Conservation (phyloP, 2,888 invertebrate genomes). For the Nyleta sp. region DNA sequence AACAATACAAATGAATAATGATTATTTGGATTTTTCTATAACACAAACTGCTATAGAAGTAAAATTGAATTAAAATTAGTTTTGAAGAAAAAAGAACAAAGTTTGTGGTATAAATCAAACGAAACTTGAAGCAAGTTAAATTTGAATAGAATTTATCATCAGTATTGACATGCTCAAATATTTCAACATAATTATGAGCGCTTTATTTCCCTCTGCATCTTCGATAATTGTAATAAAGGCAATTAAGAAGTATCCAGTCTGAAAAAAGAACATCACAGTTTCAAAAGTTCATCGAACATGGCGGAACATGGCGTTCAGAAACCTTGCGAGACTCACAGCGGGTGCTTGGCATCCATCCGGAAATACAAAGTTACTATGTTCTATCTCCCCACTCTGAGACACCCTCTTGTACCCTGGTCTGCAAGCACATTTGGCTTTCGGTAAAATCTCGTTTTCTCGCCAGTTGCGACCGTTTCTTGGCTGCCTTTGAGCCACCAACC, state of each 20-base stretch:
- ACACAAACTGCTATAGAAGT: too few relatives aligned
- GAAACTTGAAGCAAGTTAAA: too few relatives aligned
- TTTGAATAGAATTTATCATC: too few relatives aligned
- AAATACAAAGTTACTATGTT: slow-evolving; percentile 76
- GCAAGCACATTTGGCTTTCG: slow-evolving; percentile 87
- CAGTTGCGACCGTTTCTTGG: slow-evolving; percentile 74
- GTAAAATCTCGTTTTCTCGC: slow-evolving; percentile 70
- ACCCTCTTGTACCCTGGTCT: slow-evolving; percentile 86
- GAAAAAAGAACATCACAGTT: slow-evolving; percentile 41
- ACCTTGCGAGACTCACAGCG: slow-evolving; percentile 86
- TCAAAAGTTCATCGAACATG: slow-evolving; percentile 67
- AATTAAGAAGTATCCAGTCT: not conserved
- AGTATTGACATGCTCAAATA: not conserved
- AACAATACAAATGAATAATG: too few relatives aligned
- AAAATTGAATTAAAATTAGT: too few relatives aligned
- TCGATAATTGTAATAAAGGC: too few relatives aligned
- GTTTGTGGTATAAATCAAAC: too few relatives aligned
- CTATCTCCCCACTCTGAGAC: slow-evolving; percentile 75
- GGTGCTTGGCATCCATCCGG: slow-evolving; percentile 85
- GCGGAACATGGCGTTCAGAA: slow-evolving; percentile 84
- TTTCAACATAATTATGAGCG: not conserved
- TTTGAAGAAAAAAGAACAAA: too few relatives aligned
- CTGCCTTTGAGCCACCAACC: slow-evolving; percentile 85
- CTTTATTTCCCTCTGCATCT: too few relatives aligned
- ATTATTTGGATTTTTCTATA: too few relatives aligned